Evolutionary conservation across 92 coral and sea anemone species (phyloP).

Genomic region (Parazoanthus swiftii): DNA sequence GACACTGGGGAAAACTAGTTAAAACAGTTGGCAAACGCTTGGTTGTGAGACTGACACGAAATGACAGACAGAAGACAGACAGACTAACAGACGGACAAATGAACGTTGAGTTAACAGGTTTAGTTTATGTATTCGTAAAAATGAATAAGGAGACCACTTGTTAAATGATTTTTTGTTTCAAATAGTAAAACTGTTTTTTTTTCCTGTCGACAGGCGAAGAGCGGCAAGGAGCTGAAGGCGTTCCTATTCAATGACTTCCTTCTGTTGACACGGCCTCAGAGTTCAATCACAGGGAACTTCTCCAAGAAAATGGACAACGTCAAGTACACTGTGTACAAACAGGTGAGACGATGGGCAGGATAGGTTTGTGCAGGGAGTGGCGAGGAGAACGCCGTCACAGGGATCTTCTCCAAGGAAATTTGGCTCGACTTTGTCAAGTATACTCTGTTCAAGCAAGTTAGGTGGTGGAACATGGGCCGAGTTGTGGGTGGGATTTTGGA

Average conservation of each 20-base stretch:
- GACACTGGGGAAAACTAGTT: not conserved
- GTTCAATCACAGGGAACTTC: conserved; percentile 79
- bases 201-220: conserved; percentile 72
- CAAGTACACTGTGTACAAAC: conserved; percentile 80
- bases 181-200: conserved; percentile 4
- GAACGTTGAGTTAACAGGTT: too few species aligned
- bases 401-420: conserved; percentile 81
- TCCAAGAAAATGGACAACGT: conserved; percentile 83
- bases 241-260: conserved; percentile 95
- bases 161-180: not conserved
- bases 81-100: too few species aligned
- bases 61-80: too few species aligned
- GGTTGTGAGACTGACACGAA: not conserved
- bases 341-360: conserved; percentile 49
- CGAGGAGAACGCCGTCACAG: conserved; percentile 67
- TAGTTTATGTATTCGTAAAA: not conserved
- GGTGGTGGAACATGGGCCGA: not conserved
- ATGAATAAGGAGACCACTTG: not conserved
- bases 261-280: conserved; percentile 85
- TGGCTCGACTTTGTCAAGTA: conserved; percentile 75
- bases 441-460: conserved; percentile 79
- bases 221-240: conserved; percentile 96
- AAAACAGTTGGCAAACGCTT: not conserved
- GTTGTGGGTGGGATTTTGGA: not conserved
- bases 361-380: too few species aligned